Evolutionary conservation across 1,140 invertebrate species (phyloP).

Genomic region (Bactericera cockerelli): DNA sequence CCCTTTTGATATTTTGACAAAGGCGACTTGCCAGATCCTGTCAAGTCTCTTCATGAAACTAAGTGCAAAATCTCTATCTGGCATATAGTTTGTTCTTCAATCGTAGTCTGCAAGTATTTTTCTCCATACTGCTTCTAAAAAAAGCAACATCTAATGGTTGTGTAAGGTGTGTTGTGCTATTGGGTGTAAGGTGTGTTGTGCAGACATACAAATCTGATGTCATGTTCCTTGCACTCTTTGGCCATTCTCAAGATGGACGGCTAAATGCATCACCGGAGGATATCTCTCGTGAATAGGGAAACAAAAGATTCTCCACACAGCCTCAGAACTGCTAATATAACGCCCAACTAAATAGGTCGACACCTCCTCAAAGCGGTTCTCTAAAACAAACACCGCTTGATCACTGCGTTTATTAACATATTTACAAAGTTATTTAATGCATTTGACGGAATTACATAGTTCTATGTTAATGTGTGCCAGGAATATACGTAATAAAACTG

Average conservation of each 20-base stretch:
- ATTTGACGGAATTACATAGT: conserved; percentile 28
- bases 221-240: conserved; percentile 24
- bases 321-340: conserved; percentile 27
- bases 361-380: conserved; percentile 28
- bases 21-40: conserved; percentile 11
- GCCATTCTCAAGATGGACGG: conserved; percentile 26
- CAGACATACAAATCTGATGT: no score
- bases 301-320: conserved; percentile 28
- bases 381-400: conserved; percentile 20
- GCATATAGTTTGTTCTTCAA: conserved; percentile 12
- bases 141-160: no score
- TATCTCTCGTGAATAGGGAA: conserved; percentile 27
- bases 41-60: conserved; percentile 15
- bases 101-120: no score
- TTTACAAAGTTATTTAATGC: conserved; percentile 31
- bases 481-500: conserved; percentile 24
- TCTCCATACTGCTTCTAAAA: no score
- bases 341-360: conserved; percentile 24
- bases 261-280: conserved; percentile 26
- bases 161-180: no score
- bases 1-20: conserved; percentile 16
- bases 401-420: conserved; percentile 31
- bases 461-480: conserved; percentile 29
- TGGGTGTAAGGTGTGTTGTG: no score
- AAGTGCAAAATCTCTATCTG: conserved; percentile 13